Evolutionary conservation across 2,888 invertebrate species (phyloP), one percentile per base, ranked within the genome.

Genomic region (Erebia epiphron): DNA sequence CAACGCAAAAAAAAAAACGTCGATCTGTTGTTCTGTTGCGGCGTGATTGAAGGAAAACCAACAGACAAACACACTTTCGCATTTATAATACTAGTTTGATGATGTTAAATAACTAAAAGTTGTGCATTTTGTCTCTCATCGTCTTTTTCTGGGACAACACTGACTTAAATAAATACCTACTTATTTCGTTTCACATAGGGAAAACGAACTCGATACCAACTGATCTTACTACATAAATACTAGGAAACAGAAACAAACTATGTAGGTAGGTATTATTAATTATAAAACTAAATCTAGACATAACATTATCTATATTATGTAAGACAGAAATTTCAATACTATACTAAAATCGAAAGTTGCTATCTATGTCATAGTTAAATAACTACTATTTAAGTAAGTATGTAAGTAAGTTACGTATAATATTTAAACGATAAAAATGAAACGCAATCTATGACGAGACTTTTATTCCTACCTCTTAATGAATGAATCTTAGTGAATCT

Each of bases 321-420:
- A 50, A 63, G 50, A 50, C 63, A 50, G 50, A 63, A 63, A 50
- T 63, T 14, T 26, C n/a, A 52, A 35, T 35, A 50, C 62, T n/a
- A 35, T 63, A 62, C 61, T 26, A n/a, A 63, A 63, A 35, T 63
- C 11, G 63, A 63, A 63, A 63, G 63, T 63, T 63, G 62, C 21
- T 49, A 63, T 50, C 26, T 21, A 26, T 63, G 63, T 50, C 63
- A 50, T 26, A 63, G 63, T 50, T 63, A 63, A 63, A 63, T 50
- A 35, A 35, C 7, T 35, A 7, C 35, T 35, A 35, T 35, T 35
- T 7, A 35, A 35, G 35, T 35, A 35, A 7, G 35, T 35, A 35
- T 7, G 35, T 35, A 63, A 21, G 49, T 14, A 49, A 62, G 62
- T 49, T 62, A 49, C 49, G 49, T 4, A 62, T 62, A 62, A 21